Conservation (phyloP, 2,113 vertebrate genomes). For the Oryzias melastigma region DNA sequence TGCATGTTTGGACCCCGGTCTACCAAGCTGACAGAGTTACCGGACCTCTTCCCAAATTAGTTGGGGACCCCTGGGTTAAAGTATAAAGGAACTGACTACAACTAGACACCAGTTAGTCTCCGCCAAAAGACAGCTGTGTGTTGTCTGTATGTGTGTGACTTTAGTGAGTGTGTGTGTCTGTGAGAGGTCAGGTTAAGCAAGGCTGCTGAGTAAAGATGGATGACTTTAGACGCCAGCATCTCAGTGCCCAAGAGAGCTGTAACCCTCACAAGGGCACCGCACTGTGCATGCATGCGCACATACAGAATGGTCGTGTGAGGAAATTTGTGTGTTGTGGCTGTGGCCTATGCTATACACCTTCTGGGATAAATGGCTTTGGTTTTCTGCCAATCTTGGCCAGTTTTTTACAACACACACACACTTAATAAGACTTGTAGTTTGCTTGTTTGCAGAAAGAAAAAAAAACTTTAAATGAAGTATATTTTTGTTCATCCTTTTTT, state of each 20-base stretch:
- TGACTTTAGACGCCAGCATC: slow-evolving; percentile 57
- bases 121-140: background rate
- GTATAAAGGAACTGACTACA: too few relatives aligned
- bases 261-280: slow-evolving; percentile 73
- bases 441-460: too few relatives aligned
- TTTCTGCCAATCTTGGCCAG: slow-evolving; percentile 57
- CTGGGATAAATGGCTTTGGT: slow-evolving; percentile 69
- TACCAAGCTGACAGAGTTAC: too few relatives aligned
- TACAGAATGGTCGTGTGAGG: slow-evolving; percentile 26
- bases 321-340: slow-evolving; percentile 41
- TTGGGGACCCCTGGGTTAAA: too few relatives aligned
- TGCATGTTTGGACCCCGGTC: too few relatives aligned
- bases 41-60: too few relatives aligned
- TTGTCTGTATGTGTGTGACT: slow-evolving; percentile 6
- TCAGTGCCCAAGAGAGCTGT: slow-evolving; percentile 61
- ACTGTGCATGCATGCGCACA: slow-evolving; percentile 37
- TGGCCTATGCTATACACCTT: slow-evolving; percentile 57
- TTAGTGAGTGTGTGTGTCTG: slow-evolving; percentile 34
- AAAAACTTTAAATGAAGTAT: too few relatives aligned
- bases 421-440: background rate
- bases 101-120: too few relatives aligned
- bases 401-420: slow-evolving; percentile 35
- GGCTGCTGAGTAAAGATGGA: slow-evolving; percentile 72
- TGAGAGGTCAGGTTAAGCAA: slow-evolving; percentile 58
- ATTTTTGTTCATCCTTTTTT: too few relatives aligned